A percentile compares a stretch with the other conserved stretches of the same genome.
Evolutionary conservation across 2,888 invertebrate genomes (phyloP).

Genomic region (Epinotia brunnichana): DNA sequence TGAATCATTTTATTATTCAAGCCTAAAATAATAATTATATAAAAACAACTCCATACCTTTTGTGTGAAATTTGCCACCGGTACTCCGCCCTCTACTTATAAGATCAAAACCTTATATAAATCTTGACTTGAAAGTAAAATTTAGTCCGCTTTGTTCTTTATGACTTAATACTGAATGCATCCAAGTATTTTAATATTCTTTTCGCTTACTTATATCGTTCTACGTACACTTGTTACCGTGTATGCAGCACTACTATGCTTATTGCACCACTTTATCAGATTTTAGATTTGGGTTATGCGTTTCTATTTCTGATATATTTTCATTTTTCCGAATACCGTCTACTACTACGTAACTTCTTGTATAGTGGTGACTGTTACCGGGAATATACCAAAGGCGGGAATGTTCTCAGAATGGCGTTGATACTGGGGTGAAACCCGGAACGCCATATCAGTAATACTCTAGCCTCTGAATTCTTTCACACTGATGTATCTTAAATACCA

Average conservation of each 20-base stretch:
- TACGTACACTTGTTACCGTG: slow-evolving; percentile 55
- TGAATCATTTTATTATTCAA: too few relatives aligned
- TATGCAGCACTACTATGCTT: slow-evolving; percentile 60
- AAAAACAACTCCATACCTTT: too few relatives aligned
- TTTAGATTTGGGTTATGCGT: slow-evolving; percentile 50
- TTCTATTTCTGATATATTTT: slow-evolving; percentile 47
- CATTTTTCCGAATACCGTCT: neutral
- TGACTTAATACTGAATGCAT: slow-evolving; percentile 26
- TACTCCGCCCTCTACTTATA: too few relatives aligned
- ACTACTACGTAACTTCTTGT: neutral
- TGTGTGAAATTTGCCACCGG: too few relatives aligned
- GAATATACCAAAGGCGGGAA: neutral
- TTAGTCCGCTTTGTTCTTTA: slow-evolving; percentile 21
- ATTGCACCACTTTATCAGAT: slow-evolving; percentile 48
- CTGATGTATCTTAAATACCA: too few relatives aligned
- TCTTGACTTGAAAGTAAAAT: neutral
- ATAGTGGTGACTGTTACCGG: neutral
- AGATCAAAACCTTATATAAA: neutral
- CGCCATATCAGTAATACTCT: too few relatives aligned
- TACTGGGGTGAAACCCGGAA: neutral
- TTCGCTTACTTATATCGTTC: slow-evolving; percentile 50
- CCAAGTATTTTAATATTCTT: slow-evolving; percentile 32
- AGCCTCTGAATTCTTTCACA: too few relatives aligned
- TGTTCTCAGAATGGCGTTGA: neutral
- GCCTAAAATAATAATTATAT: too few relatives aligned